Conservation (phyloP, 2,797 vertebrate species). For the Cynopterus sphinx region DNA sequence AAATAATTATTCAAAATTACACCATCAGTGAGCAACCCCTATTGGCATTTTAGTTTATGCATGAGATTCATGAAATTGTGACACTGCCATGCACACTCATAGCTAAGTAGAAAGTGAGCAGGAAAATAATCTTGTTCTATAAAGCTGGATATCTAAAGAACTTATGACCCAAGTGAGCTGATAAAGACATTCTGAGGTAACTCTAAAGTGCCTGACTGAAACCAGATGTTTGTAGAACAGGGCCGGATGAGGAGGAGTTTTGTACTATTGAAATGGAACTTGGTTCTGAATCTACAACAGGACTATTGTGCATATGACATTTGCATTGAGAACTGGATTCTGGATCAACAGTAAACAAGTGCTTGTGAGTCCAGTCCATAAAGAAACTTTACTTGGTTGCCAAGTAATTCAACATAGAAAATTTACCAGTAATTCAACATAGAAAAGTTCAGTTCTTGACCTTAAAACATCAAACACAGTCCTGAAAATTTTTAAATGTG, state of each 20-base stretch:
- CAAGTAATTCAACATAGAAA: constrained; percentile 59
- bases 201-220: constrained; percentile 4
- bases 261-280: constrained; percentile 68
- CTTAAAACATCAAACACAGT: constrained; percentile 9
- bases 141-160: background rate
- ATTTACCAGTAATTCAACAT: constrained; percentile 31
- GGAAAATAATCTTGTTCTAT: background rate
- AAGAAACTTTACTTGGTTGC: constrained; percentile 77
- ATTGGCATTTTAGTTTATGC: background rate
- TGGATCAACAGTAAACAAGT: constrained; percentile 74
- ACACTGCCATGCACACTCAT: background rate
- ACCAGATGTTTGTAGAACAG: constrained; percentile 7
- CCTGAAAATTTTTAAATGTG: constrained; percentile 27
- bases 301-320: constrained; percentile 83
- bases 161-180: background rate
- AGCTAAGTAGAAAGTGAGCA: background rate
- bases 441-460: constrained; percentile 72
- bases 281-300: constrained; percentile 81
- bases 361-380: constrained; percentile 69
- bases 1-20: background rate
- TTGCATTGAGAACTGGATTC: constrained; percentile 81
- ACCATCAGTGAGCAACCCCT: background rate
- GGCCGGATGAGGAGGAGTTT: constrained; percentile 39
- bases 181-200: background rate
- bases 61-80: background rate